These are phyloP conservation scores for Acleris cristana DNA, from an alignment of 2,888 invertebrate species.

Conservation along the genomic window DNA sequence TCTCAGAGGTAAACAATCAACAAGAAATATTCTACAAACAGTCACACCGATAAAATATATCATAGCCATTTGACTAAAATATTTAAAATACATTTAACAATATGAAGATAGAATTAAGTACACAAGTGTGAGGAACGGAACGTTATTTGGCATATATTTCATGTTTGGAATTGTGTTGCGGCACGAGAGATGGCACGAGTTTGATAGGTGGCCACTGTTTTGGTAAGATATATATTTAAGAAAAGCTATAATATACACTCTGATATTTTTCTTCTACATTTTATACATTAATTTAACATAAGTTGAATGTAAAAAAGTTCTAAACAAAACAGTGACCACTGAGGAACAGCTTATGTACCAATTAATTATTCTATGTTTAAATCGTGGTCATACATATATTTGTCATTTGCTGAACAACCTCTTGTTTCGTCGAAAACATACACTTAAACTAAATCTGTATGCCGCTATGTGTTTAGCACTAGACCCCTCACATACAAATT, in stretches of 20 bases:
- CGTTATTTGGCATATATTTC: slow-evolving; percentile 46
- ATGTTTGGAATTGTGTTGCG: slow-evolving; percentile 18
- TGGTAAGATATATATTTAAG: neutral
- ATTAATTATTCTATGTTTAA: slow-evolving; percentile 20
- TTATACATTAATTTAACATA: too few relatives aligned
- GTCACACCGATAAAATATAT: slow-evolving; percentile 25
- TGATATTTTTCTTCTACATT: too few relatives aligned
- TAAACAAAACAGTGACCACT: slow-evolving; percentile 5
- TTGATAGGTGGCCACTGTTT: slow-evolving; percentile 13
- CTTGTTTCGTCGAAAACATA: slow-evolving; percentile 38
- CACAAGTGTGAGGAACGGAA: slow-evolving; percentile 41
- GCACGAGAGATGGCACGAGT: slow-evolving; percentile 31
- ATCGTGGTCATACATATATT: slow-evolving; percentile 39
- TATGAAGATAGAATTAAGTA: slow-evolving; percentile 37
- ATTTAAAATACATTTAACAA: slow-evolving; percentile 43
- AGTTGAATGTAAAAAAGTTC: too few relatives aligned
- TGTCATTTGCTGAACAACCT: slow-evolving; percentile 46
- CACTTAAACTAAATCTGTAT: slow-evolving; percentile 17
- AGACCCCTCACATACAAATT: neutral
- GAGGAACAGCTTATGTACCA: slow-evolving; percentile 24
- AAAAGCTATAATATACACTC: too few relatives aligned
- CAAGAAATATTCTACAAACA: slow-evolving; percentile 10
- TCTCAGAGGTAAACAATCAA: slow-evolving; percentile 12
- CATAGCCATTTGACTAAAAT: slow-evolving; percentile 30
- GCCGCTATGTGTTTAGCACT: slow-evolving; percentile 14